Conservation (phyloP, 1,140 invertebrate species). For the Eufriesea mexicana region DNA sequence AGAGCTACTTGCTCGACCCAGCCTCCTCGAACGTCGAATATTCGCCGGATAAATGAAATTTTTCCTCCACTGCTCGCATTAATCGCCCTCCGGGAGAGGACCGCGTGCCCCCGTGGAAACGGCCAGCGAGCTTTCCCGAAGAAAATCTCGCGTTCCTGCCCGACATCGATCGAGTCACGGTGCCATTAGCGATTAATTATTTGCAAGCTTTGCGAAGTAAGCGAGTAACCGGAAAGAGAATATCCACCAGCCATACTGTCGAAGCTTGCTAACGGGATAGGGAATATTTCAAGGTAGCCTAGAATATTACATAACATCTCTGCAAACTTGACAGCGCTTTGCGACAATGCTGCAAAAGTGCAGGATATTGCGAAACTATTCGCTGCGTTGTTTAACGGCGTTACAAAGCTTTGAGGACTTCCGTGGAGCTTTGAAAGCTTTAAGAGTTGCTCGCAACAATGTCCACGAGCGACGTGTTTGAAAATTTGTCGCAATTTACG, state of each 20-base stretch:
- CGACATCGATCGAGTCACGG: not conserved
- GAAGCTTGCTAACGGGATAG: not conserved
- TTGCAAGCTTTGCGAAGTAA: not conserved
- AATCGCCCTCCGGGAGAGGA: not conserved
- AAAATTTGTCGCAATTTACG: not conserved
- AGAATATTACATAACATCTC: not conserved
- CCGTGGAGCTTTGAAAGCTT: not conserved
- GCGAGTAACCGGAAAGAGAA: not conserved
- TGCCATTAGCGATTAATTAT: slow-evolving; percentile 3
- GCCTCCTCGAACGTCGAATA: not conserved
- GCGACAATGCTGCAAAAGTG: not conserved
- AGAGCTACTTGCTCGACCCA: not conserved
- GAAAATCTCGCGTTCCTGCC: not conserved
- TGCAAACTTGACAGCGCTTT: not conserved
- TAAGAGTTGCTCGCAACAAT: not conserved
- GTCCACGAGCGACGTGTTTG: not conserved
- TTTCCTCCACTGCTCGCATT: not conserved
- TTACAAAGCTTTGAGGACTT: not conserved
- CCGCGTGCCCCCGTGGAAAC: not conserved
- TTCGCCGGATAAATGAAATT: slow-evolving; percentile 14
- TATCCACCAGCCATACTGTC: not conserved
- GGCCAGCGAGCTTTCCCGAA: not conserved
- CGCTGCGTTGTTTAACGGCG: not conserved
- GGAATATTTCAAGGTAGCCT: not conserved
- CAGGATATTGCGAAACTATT: not conserved